These are phyloP conservation scores for Pycnonotus jocosus DNA, from an alignment of 2,113 vertebrate genomes.

Conservation along the genomic window DNA sequence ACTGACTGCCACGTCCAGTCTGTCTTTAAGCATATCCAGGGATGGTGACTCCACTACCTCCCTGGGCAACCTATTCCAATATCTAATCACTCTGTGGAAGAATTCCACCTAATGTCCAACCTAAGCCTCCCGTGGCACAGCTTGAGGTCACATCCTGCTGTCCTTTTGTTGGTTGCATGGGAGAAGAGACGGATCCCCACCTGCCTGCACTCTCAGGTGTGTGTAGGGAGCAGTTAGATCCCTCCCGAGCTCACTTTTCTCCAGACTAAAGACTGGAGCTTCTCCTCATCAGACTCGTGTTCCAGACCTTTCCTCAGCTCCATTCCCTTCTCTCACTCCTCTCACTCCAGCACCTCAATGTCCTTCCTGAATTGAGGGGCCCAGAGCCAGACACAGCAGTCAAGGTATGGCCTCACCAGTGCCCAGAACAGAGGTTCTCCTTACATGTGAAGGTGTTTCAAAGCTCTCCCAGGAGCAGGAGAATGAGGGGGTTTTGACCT, in stretches of 20 bases:
- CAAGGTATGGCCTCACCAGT: neutral
- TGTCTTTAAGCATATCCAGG: neutral
- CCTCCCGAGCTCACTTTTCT: rapidly evolving
- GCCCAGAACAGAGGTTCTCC: neutral
- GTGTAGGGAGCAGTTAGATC: rapidly evolving
- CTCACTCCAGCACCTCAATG: neutral
- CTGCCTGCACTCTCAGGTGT: rapidly evolving
- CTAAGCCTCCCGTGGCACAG: neutral
- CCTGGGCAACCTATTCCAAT: neutral
- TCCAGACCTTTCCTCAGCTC: neutral
- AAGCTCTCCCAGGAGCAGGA: neutral
- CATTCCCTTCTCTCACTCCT: neutral
- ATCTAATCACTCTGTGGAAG: neutral
- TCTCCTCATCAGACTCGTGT: neutral
- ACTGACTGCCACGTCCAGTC: too few species aligned
- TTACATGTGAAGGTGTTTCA: too few species aligned
- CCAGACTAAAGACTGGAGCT: neutral
- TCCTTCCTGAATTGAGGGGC: neutral
- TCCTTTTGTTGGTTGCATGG: neutral
- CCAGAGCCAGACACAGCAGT: neutral
- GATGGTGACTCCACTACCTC: neutral
- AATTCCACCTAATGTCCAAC: neutral
- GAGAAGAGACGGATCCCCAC: neutral
- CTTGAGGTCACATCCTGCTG: neutral
- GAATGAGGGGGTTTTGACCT: rapidly evolving